Conservation (phyloP, 1,140 invertebrate genomes). For the Pteromalus puparum region DNA sequence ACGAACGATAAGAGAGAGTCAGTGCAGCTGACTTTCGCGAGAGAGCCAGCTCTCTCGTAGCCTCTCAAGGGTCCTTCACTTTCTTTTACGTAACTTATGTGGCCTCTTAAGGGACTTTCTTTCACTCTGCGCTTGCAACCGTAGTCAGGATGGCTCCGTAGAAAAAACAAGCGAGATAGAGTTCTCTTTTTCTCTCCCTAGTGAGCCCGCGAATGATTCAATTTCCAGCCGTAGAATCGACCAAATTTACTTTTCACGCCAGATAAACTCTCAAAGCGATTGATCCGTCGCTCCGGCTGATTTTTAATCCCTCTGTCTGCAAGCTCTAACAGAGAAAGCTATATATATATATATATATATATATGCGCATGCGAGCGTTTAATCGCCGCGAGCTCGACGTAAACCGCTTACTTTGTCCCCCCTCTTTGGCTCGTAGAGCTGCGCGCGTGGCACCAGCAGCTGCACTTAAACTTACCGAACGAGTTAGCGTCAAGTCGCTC, state of each 20-base stretch:
- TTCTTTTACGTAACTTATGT: conserved; percentile 4
- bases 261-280: too few species aligned
- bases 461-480: conserved; percentile 37
- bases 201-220: neutral
- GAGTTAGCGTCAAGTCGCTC: conserved; percentile 17
- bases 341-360: too few species aligned
- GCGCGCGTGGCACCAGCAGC: neutral
- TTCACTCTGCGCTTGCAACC: neutral
- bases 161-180: neutral
- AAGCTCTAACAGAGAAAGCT: too few species aligned
- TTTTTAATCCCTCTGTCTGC: too few species aligned
- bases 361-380: too few species aligned
- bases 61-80: neutral
- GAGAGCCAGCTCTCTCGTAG: neutral
- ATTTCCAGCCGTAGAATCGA: neutral
- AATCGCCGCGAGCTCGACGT: conserved; percentile 13
- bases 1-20: too few species aligned
- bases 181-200: too few species aligned
- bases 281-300: too few species aligned
- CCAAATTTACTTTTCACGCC: too few species aligned
- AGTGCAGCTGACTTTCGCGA: too few species aligned
- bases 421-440: too few species aligned
- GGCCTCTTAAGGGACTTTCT: conserved; percentile 2
- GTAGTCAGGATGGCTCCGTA: neutral
- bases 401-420: conserved; percentile 19